These are phyloP conservation scores for Dolichotis patagonum DNA, from an alignment of 2,113 vertebrate species.

Conservation along the genomic window DNA sequence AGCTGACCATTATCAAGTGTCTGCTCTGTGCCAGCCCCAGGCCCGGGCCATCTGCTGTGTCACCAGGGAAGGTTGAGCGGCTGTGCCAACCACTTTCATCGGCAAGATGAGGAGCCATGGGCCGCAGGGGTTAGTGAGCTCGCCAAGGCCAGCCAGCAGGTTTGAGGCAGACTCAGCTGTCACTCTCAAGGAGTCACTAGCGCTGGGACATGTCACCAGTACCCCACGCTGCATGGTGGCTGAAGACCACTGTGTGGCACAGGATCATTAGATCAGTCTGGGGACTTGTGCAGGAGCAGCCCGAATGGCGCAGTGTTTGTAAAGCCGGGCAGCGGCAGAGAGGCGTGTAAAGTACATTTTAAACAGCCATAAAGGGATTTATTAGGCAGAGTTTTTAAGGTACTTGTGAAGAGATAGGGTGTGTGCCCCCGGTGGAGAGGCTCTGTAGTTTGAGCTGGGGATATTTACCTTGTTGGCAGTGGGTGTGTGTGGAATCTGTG, in stretches of 20 bases:
- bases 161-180: background rate
- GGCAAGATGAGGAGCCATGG: background rate
- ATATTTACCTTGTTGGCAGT: background rate
- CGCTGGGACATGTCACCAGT: background rate
- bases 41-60: background rate
- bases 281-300: background rate
- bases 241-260: rapidly evolving
- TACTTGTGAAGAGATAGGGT: background rate
- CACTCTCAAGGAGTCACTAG: background rate
- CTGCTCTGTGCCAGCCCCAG: no score
- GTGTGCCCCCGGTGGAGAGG: background rate
- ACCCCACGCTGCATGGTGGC: rapidly evolving
- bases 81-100: rapidly evolving
- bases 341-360: background rate
- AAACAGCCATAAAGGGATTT: background rate
- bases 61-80: background rate
- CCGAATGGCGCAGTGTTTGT: background rate
- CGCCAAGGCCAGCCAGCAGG: background rate
- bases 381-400: background rate
- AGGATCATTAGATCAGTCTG: background rate
- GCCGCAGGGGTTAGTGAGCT: background rate
- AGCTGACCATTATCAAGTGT: background rate
- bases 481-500: background rate
- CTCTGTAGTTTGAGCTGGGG: background rate
- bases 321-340: background rate